Evolutionary conservation across 2,888 invertebrate species (phyloP), one percentile per base, ranked within the genome.

Genomic region (Serripes groenlandicus): DNA sequence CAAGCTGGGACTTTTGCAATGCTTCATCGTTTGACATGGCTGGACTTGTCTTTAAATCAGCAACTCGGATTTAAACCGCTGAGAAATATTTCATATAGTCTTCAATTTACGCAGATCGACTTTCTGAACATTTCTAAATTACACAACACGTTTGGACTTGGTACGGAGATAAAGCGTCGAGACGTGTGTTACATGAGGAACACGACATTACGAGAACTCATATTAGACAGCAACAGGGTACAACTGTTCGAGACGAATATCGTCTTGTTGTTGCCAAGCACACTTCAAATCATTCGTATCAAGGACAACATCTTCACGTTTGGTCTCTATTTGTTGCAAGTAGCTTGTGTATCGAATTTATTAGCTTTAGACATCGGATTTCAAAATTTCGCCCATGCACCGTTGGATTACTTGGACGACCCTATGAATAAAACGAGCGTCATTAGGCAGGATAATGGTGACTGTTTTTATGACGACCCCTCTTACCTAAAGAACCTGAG

Each of bases 131-230:
- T 69, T 37, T 75, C 82, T 1, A 73, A 78, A 28, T 58, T 83
- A 21, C 64, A 81, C 49, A 49, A 30, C 5, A 79, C 78, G 21
- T 85, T 81, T 77, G 78, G 79, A 2, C 9, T 56, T 0, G 42
- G 64, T 18, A 81, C 75, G 0, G 15, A 58, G 21, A 1, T 86
- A 21, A 62, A 23, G 0, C 54, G 54, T n/a, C 60, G 49, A 11
- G 80, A 86, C 56, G 23, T 86, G 1, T 83, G 86, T 64, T 86
- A 69, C 52, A 28, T 86, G 3, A 30, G 76, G 30, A 86, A 86
- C 37, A 83, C 83, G 52, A 75, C 68, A 1, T 23, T 86, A 21
- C 49, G 52, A 52, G 81, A 81, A 60, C 0, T 86, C 21, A 68
- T 54, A 11, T 11, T 86, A 0, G 69, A 68, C n/a, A 75, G 70